A percentile compares a stretch with the other conserved stretches of the same genome.
Evolutionary conservation across 2,113 vertebrate genomes (phyloP).

Genomic region (Cricetomys ansorgei): DNA sequence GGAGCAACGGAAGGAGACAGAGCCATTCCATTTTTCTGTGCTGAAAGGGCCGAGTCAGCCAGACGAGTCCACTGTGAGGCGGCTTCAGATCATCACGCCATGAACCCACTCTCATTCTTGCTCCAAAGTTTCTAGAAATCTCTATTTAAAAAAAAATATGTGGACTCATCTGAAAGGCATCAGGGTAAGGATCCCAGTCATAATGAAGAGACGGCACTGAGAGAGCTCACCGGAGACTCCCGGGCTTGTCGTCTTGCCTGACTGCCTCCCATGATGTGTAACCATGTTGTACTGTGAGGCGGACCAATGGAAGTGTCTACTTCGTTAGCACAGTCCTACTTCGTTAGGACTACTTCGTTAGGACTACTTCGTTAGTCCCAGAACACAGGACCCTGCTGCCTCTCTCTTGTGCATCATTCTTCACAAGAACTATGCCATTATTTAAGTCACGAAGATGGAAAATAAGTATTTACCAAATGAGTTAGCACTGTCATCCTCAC

Average conservation of each 20-base stretch:
- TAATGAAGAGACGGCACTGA: background rate
- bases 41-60: background rate
- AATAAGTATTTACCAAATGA: background rate
- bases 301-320: fast-evolving
- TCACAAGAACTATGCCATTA: background rate
- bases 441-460: background rate
- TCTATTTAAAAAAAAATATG: fast-evolving
- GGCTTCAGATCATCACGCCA: no score
- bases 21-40: background rate
- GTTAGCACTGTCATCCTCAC: background rate
- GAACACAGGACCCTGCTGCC: fast-evolving
- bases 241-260: background rate
- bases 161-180: background rate
- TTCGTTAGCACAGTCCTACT: background rate
- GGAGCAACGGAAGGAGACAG: background rate
- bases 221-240: background rate
- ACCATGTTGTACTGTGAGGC: fast-evolving
- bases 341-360: background rate
- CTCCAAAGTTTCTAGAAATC: background rate
- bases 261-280: fast-evolving
- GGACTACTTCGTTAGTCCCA: background rate
- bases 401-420: no score
- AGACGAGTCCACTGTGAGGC: background rate
- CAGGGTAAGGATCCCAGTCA: background rate
- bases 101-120: background rate